phyloP scores from a whole-genome alignment of 53 echinoderm and acorn worm genomes.

The Actinopyga echinites region DNA sequence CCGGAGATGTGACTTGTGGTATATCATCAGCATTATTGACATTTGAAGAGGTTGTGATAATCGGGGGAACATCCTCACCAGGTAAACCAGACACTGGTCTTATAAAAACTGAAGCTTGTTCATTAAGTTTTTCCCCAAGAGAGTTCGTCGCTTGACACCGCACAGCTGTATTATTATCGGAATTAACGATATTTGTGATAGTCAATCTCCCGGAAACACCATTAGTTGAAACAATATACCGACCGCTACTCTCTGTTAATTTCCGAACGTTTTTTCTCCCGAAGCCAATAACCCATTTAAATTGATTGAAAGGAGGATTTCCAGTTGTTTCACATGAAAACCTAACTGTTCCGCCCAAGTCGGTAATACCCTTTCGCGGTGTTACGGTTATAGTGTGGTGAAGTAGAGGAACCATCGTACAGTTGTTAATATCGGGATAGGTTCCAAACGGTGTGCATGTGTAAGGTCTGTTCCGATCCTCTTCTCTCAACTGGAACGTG shows the following conservation, averaged over 20 bases:
- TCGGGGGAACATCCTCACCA: no score
- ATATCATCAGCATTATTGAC: no score
- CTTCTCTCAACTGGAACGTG: background rate
- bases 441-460: background rate
- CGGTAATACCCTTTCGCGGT: background rate
- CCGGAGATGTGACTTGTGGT: no score
- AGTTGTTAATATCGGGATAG: background rate
- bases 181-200: background rate
- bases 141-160: constrained; percentile 14
- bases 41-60: no score
- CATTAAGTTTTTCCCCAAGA: background rate
- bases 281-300: constrained; percentile 5
- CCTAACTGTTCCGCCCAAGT: background rate
- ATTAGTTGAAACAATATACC: constrained; percentile 7
- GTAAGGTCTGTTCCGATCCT: constrained; percentile 11
- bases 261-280: background rate
- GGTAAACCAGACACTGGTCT: background rate
- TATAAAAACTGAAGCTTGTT: background rate
- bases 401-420: background rate
- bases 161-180: constrained; percentile 18
- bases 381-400: constrained; percentile 5
- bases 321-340: constrained; percentile 17
- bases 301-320: background rate
- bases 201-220: constrained; percentile 5
- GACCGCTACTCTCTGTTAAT: background rate